Conservation (phyloP, 2,888 invertebrate species). For the Gymnosoma rotundatum region DNA sequence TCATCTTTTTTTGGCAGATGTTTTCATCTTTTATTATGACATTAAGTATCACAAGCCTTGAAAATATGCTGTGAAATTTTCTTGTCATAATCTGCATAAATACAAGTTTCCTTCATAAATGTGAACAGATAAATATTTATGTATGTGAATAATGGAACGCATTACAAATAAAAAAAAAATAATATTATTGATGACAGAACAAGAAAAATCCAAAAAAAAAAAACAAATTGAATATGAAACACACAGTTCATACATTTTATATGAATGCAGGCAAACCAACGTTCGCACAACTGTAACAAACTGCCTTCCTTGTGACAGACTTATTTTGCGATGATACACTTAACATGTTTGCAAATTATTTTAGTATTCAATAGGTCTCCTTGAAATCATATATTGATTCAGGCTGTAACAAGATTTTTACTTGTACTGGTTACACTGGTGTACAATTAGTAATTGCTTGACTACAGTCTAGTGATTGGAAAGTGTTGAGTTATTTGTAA, state of each 20-base stretch:
- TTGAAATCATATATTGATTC: conserved; percentile 10
- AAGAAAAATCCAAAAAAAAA: background rate
- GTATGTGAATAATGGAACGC: background rate
- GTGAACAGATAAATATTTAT: no score
- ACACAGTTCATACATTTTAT: background rate
- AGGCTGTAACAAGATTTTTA: conserved; percentile 34
- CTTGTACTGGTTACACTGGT: conserved; percentile 14
- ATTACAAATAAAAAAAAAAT: background rate
- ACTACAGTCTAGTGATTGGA: conserved; percentile 25
- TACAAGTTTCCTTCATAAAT: no score
- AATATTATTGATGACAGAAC: no score
- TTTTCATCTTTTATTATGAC: background rate
- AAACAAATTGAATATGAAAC: background rate
- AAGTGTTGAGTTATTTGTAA: background rate
- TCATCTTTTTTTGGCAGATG: background rate
- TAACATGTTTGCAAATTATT: conserved; percentile 70
- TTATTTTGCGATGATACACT: conserved; percentile 61
- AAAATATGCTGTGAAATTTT: background rate
- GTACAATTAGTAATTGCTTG: conserved; percentile 25
- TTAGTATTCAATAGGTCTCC: conserved; percentile 55
- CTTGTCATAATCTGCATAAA: no score
- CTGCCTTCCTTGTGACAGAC: background rate
- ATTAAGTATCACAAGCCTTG: background rate
- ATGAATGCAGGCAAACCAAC: background rate
- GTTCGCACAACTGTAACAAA: background rate